Conservation (phyloP, 2,113 vertebrate genomes). For the Ceuthmochares aereus region DNA sequence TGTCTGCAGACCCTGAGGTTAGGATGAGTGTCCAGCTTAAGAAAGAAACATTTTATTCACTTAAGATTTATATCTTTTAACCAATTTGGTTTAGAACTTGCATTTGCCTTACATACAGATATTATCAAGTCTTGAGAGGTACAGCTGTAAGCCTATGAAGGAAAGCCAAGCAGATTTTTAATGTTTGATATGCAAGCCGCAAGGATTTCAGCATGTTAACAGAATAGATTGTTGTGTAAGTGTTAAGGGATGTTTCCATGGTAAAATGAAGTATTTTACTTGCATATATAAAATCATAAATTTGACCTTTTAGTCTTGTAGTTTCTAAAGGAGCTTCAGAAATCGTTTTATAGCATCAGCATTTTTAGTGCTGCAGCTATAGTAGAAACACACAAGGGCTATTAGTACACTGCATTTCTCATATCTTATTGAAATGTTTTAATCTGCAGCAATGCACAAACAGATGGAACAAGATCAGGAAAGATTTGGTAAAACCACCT, state of each 20-base stretch:
- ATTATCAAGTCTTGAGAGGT: neutral
- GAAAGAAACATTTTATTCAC: neutral
- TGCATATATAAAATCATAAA: neutral
- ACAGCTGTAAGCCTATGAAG: neutral
- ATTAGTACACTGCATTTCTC: neutral
- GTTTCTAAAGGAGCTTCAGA: neutral
- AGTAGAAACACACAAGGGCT: neutral
- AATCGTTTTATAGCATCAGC: neutral
- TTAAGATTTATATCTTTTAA: neutral
- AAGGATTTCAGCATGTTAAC: neutral
- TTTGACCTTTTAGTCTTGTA: neutral
- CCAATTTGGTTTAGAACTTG: neutral
- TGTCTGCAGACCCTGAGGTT: neutral
- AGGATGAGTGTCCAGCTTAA: neutral
- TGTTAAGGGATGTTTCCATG: neutral
- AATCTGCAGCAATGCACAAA: slow-evolving; percentile 86
- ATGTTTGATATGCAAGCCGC: neutral
- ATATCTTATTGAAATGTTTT: neutral
- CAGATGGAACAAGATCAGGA: slow-evolving; percentile 89
- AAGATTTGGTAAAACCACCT: slow-evolving; percentile 89
- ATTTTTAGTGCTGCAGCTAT: neutral
- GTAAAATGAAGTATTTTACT: neutral
- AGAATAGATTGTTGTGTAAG: neutral
- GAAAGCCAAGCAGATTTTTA: neutral
- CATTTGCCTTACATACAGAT: neutral